Percentiles rank a stretch among this genome's conserved stretches.
Conservation (phyloP, 1,140 invertebrate genomes). For the Trichonephila inaurata region DNA sequence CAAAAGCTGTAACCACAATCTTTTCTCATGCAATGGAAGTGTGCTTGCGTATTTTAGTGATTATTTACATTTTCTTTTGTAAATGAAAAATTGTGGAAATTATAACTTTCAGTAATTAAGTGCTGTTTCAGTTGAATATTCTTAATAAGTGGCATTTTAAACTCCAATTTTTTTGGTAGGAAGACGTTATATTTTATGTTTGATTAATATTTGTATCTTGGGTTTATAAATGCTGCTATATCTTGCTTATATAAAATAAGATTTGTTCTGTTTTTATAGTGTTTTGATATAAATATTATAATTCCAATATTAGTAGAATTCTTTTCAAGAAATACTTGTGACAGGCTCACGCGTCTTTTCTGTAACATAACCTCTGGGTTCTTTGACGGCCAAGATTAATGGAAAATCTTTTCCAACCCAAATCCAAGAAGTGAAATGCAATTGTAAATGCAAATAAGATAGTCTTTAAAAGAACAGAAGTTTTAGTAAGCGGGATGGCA, state of each 20-base stretch:
- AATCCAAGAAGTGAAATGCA: no score
- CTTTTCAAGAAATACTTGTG: background rate
- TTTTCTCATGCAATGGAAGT: conserved; percentile 96
- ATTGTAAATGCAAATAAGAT: no score
- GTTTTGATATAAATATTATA: background rate
- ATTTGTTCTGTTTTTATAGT: background rate
- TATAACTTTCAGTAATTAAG: no score
- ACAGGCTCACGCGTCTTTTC: no score
- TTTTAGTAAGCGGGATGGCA: no score
- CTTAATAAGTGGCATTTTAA: background rate
- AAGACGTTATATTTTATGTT: background rate
- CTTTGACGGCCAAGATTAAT: no score
- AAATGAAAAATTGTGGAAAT: no score
- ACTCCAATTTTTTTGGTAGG: background rate
- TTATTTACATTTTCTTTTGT: background rate
- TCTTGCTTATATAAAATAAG: background rate
- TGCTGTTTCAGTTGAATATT: no score
- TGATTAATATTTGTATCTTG: background rate
- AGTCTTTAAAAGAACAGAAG: no score
- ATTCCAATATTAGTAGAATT: conserved; percentile 6
- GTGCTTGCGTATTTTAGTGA: conserved; percentile 86
- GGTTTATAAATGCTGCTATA: background rate
- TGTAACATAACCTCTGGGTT: no score
- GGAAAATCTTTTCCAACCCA: no score
- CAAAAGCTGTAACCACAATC: conserved; percentile 98